Conservation (phyloP, 2,888 invertebrate genomes). For the Napeogenes inachia region DNA sequence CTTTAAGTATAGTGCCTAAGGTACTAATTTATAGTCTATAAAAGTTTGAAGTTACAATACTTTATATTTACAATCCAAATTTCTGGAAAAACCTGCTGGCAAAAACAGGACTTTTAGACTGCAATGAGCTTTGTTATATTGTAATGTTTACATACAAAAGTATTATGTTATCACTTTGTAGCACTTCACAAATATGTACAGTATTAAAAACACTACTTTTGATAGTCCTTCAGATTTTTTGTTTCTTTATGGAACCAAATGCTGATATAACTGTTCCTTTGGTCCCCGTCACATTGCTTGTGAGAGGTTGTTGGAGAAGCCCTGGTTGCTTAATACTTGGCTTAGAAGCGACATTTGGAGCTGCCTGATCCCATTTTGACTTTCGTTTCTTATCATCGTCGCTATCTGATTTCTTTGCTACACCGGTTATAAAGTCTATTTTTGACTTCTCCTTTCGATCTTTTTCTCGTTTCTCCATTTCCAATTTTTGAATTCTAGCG, state of each 20-base stretch:
- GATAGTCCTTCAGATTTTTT: slow-evolving; percentile 62
- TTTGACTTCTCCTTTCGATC: slow-evolving; percentile 92
- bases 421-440: slow-evolving; percentile 89
- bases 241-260: slow-evolving; percentile 93
- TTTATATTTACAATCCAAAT: no score
- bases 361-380: slow-evolving; percentile 95
- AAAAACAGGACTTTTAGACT: no score
- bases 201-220: neutral
- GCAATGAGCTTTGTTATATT: no score
- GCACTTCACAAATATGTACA: no score
- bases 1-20: no score
- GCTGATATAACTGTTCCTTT: slow-evolving; percentile 96
- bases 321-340: slow-evolving; percentile 82
- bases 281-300: slow-evolving; percentile 90
- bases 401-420: slow-evolving; percentile 79
- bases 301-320: slow-evolving; percentile 84
- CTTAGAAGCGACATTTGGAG: slow-evolving; percentile 75
- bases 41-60: no score
- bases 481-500: slow-evolving; percentile 90
- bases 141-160: no score
- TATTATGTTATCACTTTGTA: no score
- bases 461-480: slow-evolving; percentile 95
- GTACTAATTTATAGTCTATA: no score
- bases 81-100: no score
- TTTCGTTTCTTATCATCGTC: slow-evolving; percentile 90